These are phyloP conservation scores for Hoplodrina blanda DNA, from an alignment of 2,888 invertebrate species.

Conservation along the genomic window DNA sequence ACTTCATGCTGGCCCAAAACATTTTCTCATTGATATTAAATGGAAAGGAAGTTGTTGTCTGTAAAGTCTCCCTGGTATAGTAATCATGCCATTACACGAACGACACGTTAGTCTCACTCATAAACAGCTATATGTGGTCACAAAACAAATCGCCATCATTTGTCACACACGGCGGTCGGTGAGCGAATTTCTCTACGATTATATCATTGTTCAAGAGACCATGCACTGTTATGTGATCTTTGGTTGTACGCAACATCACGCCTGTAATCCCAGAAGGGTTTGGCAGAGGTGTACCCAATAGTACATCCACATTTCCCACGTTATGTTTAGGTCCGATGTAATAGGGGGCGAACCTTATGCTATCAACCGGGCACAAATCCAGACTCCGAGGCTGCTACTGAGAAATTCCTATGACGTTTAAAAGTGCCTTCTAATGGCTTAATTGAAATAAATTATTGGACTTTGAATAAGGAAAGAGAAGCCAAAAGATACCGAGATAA, in stretches of 20 bases:
- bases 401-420: too few relatives aligned
- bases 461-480: too few relatives aligned
- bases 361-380: too few relatives aligned
- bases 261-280: too few relatives aligned
- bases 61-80: slow-evolving; percentile 37
- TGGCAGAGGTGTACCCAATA: too few relatives aligned
- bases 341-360: too few relatives aligned
- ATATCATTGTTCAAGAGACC: slow-evolving; percentile 52
- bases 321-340: too few relatives aligned
- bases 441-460: too few relatives aligned
- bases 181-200: slow-evolving; percentile 73
- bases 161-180: slow-evolving; percentile 73
- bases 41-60: slow-evolving; percentile 40
- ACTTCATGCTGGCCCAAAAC: not conserved
- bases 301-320: too few relatives aligned
- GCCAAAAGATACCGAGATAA: too few relatives aligned
- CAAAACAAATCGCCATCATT: slow-evolving; percentile 77
- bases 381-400: too few relatives aligned
- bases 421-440: too few relatives aligned
- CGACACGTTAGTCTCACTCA: slow-evolving; percentile 59
- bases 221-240: slow-evolving; percentile 30
- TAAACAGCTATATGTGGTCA: slow-evolving; percentile 68
- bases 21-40: slow-evolving; percentile 38
- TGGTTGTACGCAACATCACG: not conserved
- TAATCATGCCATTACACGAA: slow-evolving; percentile 64